Base-by-base conservation (phyloP, 2,888 invertebrate genomes). In the Elegia similella region DNA sequence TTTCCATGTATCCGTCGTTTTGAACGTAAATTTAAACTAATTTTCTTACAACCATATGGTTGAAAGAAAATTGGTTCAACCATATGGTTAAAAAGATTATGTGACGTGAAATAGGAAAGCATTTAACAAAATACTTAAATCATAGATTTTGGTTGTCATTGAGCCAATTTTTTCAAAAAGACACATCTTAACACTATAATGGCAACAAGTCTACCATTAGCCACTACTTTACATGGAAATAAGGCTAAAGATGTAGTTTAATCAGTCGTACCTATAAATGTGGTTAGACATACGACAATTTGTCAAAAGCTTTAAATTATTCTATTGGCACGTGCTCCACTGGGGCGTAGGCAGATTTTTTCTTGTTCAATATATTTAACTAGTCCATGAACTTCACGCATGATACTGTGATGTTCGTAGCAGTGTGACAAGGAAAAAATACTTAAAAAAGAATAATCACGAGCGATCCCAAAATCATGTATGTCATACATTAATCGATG, bases 361-460 rank as follows among this genome's bases (percentile, higher is more conserved):
- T 30, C 13, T 48, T 29, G 17, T n/a, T 5, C 47, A 29, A 12
- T 30, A 13, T 50, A 48, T 48, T 32, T 48, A 34, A 34, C 8
- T 34, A 8, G 29, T 8, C 46, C 34, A 50, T 50, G 50, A 50
- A 50, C 32, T 34, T 50, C 32, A 15, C 7, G 34, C 50, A 32
- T 34, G 16, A 50, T 32, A n/a, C 29, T 32, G 5, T 30, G 32
- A 48, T 13, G 13, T 30, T 30, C n/a, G 10, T n/a, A n/a, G n/a
- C n/a, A 29, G n/a, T 23, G 6, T 46, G 16, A 16, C 17, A 46
- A 46, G 46, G 7, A 46, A 5, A 46, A 17, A 7, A n/a, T 29
- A 13, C 48, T 48, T 13, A 30, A 17, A 43, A 17, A 17, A 13
- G 30, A 2, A 23, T 23, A 23, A 23, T 23, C 23, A 23, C 23